Conservation (phyloP, 2,797 vertebrate species). For the Aldrovandia affinis region DNA sequence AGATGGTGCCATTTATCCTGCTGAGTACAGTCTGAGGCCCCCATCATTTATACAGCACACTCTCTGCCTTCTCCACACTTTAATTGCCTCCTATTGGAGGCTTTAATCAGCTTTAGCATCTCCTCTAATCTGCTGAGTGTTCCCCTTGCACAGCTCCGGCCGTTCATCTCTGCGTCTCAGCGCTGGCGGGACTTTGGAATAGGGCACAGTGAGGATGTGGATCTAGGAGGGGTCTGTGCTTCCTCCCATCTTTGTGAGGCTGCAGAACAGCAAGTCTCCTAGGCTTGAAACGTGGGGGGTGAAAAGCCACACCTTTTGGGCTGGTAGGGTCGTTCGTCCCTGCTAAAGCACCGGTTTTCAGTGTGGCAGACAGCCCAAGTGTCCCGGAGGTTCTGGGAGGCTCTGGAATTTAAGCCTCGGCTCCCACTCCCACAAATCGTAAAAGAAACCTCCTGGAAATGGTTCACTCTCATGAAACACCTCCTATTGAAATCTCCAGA, state of each 20-base stretch:
- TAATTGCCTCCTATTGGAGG: constrained; percentile 29
- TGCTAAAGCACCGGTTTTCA: too few relatives aligned
- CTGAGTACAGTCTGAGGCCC: constrained; percentile 8
- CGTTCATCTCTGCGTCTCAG: not conserved
- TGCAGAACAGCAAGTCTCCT: not conserved
- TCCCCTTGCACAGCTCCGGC: not conserved
- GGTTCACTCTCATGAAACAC: too few relatives aligned
- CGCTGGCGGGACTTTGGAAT: not conserved
- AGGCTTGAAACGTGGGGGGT: not conserved
- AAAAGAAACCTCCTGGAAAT: too few relatives aligned
- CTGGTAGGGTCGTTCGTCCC: too few relatives aligned
- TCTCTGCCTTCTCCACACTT: constrained; percentile 16
- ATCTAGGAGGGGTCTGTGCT: not conserved
- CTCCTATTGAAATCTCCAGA: too few relatives aligned
- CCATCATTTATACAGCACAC: constrained; percentile 3
- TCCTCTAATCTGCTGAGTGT: constrained; percentile 5
- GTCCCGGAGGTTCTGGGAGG: too few relatives aligned
- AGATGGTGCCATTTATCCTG: constrained; percentile 5
- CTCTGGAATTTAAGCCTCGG: too few relatives aligned
- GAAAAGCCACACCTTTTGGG: too few relatives aligned
- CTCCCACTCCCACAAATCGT: too few relatives aligned
- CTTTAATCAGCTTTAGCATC: constrained; percentile 8
- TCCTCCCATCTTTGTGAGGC: not conserved
- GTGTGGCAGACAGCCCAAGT: too few relatives aligned
- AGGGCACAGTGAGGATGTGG: not conserved